phyloP scores from a whole-genome alignment of 2,888 invertebrate species.

The Epiblema foenella region DNA sequence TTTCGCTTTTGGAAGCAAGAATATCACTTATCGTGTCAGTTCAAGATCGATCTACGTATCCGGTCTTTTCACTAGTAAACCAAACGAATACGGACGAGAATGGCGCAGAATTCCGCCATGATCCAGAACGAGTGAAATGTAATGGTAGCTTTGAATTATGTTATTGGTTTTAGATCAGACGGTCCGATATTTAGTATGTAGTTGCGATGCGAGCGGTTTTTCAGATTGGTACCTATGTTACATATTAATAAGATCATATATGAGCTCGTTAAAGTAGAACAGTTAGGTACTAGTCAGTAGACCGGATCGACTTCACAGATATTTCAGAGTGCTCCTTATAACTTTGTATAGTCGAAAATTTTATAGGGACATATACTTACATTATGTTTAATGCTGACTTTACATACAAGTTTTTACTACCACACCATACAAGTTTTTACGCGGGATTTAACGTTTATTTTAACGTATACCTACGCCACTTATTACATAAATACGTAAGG shows the following conservation, averaged over 20 bases:
- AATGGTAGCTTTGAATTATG: conserved; percentile 30
- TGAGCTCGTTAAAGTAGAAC: not conserved
- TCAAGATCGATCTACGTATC: conserved; percentile 47
- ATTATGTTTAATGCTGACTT: too few species aligned
- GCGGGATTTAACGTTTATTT: not conserved
- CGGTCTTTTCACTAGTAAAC: conserved; percentile 50
- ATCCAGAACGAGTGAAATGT: conserved; percentile 24
- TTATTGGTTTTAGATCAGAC: conserved; percentile 28
- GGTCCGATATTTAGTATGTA: conserved; percentile 14
- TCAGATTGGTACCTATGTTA: not conserved
- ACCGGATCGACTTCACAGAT: too few species aligned
- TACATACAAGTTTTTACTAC: too few species aligned
- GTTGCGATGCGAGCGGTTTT: conserved; percentile 4
- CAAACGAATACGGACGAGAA: conserved; percentile 6
- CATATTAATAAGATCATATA: conserved; percentile 5
- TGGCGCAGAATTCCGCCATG: not conserved
- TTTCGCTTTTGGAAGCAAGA: conserved; percentile 3
- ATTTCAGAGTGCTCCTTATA: too few species aligned
- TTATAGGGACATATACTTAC: too few species aligned
- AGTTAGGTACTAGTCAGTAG: not conserved
- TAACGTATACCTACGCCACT: not conserved
- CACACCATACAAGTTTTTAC: not conserved
- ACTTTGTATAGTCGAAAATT: too few species aligned
- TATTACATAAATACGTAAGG: too few species aligned
- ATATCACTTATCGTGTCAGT: conserved; percentile 30